Evolutionary conservation across 2,888 invertebrate genomes (phyloP), one percentile per base, ranked within the genome.

Genomic region (Tinea pellionella): DNA sequence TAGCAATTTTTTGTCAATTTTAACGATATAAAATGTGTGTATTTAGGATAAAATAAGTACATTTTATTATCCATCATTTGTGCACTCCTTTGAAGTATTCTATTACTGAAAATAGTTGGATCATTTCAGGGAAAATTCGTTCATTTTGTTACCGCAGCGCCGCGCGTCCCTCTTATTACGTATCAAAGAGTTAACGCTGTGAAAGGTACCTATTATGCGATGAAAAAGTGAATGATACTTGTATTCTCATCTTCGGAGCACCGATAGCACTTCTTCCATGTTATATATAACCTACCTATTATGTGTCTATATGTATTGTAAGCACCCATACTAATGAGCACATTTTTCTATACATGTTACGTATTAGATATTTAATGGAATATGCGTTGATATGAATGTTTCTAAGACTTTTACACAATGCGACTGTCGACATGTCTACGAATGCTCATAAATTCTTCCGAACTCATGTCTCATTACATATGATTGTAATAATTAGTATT

Each of bases 1-100:
- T 78, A 78, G 77, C 75, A 80, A 81, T 78, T 77, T n/a, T 77
- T 71, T 64, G 84, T 84, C 80, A 84, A 84, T 83, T 84, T 79
- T 77, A 75, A 70, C 65, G 69, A 69, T 73, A 75, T 73, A 67
- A 69, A 73, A 68, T 75, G 74, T 71, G 67, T 80, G 77, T 80
- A 76, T 66, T 70, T 80, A 77, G 75, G 68, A 68, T 77, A 60
- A 76, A 74, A 69, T 63, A 73, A 71, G 67, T 24, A 71, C 68
- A 73, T 75, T 74, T 59, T 68, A 72, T 72, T 71, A 74, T 78
- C 74, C 67, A 74, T 64, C 69, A 66, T 70, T 65, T 69, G 63
- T 66, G 62, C 61, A 64, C 61, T 59, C 57, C 57, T 41, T 13
- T 53, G 2, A 42, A 18, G 19, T 18, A 18, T 30, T 12, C 59